Evolutionary conservation across 2,113 vertebrate genomes (phyloP), one percentile per base, ranked within the genome.

Genomic region (Corythaixoides concolor): DNA sequence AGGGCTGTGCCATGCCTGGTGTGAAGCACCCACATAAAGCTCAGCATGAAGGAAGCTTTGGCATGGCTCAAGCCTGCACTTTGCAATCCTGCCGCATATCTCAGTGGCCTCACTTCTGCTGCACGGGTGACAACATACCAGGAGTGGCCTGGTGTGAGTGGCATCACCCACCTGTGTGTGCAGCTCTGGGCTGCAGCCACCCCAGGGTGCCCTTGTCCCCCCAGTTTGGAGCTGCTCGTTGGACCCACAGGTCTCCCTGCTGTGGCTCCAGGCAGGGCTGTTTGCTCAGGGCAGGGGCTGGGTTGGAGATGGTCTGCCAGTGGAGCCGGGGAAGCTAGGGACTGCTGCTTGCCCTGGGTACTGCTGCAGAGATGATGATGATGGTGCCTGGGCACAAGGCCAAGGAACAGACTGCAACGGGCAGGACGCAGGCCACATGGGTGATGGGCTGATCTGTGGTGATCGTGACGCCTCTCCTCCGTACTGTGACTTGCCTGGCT

Each of bases 211-310:
- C 14, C 39, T 49, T 1, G 17, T n/a, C 20, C 1, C 33, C 30
- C 10, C 16, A 6, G 33, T 3, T 33, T n/a, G 35, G 62, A 69
- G 35, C 55, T 10, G 23, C 75, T 72, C 1, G 0, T 49, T 3
- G 3, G 30, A 33, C 41, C 26, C 22, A 1, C 3, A 2, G 15
- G 30, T 66, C 22, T 66, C 27, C 45, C 37, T 0, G 2, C 30
- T 15, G 58, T 0, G 1, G 37, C 69, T 72, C 6, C 58, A 33
- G 37, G 35, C 32, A 63, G 24, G 20, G 50, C 12, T 52, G 33
- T 35, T 64, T 21, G 56, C 33, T 21, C 3, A 2, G 60, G 18
- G 28, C n/a, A 62, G 41, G 10, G 27, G 8, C n/a, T 22, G 37
- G 4, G 39, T 63, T n/a, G 63, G 50, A 11, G 19, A 11, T 41